phyloP scores from a whole-genome alignment of 2,113 vertebrate genomes.

The Carettochelys insculpta region DNA sequence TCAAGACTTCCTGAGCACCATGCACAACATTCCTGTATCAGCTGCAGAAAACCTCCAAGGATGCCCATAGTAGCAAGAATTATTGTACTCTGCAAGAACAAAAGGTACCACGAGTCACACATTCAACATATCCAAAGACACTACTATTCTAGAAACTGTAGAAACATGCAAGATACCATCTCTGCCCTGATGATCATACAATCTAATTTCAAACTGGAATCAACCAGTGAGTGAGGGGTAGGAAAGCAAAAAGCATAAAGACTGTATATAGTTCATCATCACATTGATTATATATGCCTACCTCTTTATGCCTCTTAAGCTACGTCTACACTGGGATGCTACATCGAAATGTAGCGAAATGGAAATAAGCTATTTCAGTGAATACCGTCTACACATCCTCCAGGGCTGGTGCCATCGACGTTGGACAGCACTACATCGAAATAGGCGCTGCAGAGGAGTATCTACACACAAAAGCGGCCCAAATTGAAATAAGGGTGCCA shows the following conservation, averaged over 20 bases:
- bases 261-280: constrained; percentile 38
- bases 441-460: no score
- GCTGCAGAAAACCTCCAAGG: constrained; percentile 1
- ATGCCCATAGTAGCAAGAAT: not conserved
- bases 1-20: not conserved
- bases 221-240: constrained; percentile 25
- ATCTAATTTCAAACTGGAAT: constrained; percentile 40
- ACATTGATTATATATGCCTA: constrained; percentile 41
- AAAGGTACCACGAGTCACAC: not conserved
- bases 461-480: no score
- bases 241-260: constrained; percentile 47
- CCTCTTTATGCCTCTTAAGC: constrained; percentile 41
- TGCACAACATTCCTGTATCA: not conserved
- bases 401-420: no score
- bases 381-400: no score
- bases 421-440: no score
- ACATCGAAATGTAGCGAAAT: no score
- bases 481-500: no score
- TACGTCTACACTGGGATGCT: no score
- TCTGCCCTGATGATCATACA: not conserved
- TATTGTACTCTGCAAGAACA: not conserved
- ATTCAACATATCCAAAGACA: not conserved
- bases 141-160: not conserved
- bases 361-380: no score
- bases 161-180: constrained; percentile 19